Conservation (phyloP, 2,888 invertebrate species). For the Monoplex corrugatus region DNA sequence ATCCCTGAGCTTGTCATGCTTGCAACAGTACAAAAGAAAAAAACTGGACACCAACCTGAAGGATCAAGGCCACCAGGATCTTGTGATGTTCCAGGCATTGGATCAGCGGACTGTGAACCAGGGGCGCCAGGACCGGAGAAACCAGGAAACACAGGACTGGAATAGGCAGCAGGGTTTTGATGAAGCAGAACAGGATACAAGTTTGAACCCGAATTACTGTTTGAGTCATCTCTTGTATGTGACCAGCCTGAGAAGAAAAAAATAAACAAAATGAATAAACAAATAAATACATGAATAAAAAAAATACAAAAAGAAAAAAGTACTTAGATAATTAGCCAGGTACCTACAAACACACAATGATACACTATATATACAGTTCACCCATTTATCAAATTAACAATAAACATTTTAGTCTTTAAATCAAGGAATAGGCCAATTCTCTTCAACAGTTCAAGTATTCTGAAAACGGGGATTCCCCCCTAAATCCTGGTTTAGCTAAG, state of each 20-base stretch:
- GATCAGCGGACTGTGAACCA: conserved; percentile 28
- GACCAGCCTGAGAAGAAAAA: conserved; percentile 31
- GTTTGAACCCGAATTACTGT: conserved; percentile 41
- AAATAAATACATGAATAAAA: no score
- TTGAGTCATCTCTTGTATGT: conserved; percentile 26
- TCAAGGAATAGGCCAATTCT: no score
- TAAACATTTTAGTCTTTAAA: no score
- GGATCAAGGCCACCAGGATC: conserved; percentile 37
- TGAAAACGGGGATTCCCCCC: no score
- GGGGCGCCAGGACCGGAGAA: conserved; percentile 23
- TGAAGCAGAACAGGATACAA: conserved; percentile 53
- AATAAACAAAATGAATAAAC: no score
- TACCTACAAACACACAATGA: no score
- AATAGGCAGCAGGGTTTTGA: conserved; percentile 54
- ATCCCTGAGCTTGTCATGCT: conserved; percentile 26
- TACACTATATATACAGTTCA: no score
- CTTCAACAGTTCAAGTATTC: no score
- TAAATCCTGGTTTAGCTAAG: no score
- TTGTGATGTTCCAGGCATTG: conserved; percentile 45
- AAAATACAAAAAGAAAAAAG: no score
- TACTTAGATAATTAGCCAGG: no score
- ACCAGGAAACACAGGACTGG: conserved; percentile 29
- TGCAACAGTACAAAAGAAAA: background rate
- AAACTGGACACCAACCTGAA: conserved; percentile 46
- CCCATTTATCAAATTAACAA: no score